A percentile compares a stretch with the other conserved stretches of the same genome.
Conservation (phyloP, 2,888 invertebrate genomes). For the Lasioglossum zephyrum region DNA sequence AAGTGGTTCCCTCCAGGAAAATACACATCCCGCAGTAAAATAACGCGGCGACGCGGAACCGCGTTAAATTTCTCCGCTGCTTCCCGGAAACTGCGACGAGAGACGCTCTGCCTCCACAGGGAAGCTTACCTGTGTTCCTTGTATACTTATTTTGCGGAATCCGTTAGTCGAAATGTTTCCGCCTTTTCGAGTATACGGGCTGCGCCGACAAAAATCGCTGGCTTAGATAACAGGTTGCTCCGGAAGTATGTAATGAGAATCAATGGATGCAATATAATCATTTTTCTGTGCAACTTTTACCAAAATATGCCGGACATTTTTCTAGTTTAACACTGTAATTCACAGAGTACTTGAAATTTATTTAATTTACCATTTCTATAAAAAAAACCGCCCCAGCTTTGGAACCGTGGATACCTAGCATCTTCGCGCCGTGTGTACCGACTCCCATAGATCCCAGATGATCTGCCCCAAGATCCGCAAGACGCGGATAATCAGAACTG, state of each 20-base stretch:
- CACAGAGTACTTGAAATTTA: neutral
- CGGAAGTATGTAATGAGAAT: neutral
- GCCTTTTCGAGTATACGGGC: neutral
- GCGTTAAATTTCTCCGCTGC: constrained; percentile 33
- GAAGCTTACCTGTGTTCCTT: neutral
- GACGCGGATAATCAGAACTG: neutral
- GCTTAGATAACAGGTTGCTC: neutral
- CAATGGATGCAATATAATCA: neutral
- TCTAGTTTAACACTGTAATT: neutral
- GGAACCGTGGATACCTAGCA: neutral
- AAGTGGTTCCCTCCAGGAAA: constrained; percentile 36
- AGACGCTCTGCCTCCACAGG: neutral
- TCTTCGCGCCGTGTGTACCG: neutral
- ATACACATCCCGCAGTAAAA: constrained; percentile 39
- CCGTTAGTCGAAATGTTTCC: constrained; percentile 1
- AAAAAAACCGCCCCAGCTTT: neutral
- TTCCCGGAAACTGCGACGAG: constrained; percentile 5
- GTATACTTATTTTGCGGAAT: neutral
- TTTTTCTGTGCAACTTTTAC: no score
- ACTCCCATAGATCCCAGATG: neutral
- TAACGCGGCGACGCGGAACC: constrained; percentile 39
- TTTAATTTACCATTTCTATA: neutral
- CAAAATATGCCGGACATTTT: neutral
- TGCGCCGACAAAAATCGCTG: neutral
- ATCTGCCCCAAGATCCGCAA: neutral